These are phyloP conservation scores for Drosophila macrospina DNA, from an alignment of 2,888 invertebrate genomes.

Conservation along the genomic window DNA sequence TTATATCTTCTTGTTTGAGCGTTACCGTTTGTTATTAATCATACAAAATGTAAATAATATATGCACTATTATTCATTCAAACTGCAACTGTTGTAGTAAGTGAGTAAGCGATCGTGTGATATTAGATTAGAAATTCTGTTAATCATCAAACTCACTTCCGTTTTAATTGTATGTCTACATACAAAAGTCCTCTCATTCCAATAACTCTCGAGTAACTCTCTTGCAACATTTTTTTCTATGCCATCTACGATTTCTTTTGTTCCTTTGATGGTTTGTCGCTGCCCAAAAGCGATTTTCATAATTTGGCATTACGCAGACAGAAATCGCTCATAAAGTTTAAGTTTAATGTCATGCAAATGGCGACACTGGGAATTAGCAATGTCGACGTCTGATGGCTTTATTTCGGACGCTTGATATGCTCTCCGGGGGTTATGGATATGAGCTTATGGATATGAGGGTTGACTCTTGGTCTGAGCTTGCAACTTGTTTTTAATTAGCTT, in stretches of 20 bases:
- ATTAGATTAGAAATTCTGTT: constrained; percentile 9
- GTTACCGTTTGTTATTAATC: background rate
- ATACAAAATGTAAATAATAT: background rate
- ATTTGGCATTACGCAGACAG: constrained; percentile 57
- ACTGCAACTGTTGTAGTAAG: background rate
- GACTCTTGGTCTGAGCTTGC: constrained; percentile 28
- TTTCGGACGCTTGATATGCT: constrained; percentile 50
- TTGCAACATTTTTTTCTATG: constrained; percentile 20
- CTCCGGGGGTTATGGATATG: constrained; percentile 34
- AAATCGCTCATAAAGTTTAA: constrained; percentile 70
- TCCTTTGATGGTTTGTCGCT: constrained; percentile 31
- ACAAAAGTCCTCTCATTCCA: constrained; percentile 7
- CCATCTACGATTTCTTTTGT: constrained; percentile 46
- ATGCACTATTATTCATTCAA: constrained; percentile 29
- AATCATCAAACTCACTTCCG: constrained; percentile 12
- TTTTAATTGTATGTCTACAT: background rate
- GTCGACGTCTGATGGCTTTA: constrained; percentile 69
- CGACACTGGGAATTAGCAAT: constrained; percentile 72
- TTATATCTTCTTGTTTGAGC: too few species aligned
- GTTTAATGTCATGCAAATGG: constrained; percentile 74
- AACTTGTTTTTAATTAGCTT: constrained; percentile 62
- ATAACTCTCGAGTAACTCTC: constrained; percentile 13
- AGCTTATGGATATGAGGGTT: constrained; percentile 20
- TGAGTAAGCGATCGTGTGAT: background rate
- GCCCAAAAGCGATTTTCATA: constrained; percentile 52